phyloP scores from a whole-genome alignment of 1,140 invertebrate species.

The Myzus persicae region DNA sequence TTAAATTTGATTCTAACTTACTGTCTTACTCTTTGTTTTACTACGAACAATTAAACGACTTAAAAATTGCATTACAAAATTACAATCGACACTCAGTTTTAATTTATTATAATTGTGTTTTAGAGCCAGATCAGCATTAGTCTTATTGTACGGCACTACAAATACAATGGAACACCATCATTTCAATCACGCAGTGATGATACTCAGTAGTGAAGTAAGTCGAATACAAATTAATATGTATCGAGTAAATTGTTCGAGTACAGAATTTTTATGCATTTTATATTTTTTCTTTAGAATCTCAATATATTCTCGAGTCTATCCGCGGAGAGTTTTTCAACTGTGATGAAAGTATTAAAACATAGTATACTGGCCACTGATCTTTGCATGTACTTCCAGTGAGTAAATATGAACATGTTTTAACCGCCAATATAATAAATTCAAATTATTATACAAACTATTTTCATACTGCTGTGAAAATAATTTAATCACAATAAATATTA shows the following conservation, averaged over 20 bases:
- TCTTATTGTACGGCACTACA: slow-evolving; percentile 74
- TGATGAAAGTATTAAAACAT: slow-evolving; percentile 72
- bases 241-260: neutral
- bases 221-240: neutral
- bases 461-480: too few species aligned
- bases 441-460: neutral
- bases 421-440: neutral
- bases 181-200: slow-evolving; percentile 77
- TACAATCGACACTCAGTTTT: neutral
- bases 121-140: slow-evolving; percentile 71
- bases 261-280: neutral
- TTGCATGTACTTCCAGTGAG: slow-evolving; percentile 74
- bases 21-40: too few species aligned
- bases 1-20: neutral
- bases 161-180: slow-evolving; percentile 75
- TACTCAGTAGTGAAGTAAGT: slow-evolving; percentile 70
- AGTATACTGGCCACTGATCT: slow-evolving; percentile 75
- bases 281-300: slow-evolving; percentile 66
- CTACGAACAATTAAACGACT: neutral
- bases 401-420: slow-evolving; percentile 25
- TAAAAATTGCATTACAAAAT: neutral
- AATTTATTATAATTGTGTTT: neutral
- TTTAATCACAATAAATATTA: too few species aligned
- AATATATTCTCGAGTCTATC: slow-evolving; percentile 73
- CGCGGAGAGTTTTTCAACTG: slow-evolving; percentile 69